Evolutionary conservation across 37 sponge, comb jelly and placozoan genomes (phyloP).

Genomic region (Diacarnus erythraeanus): DNA sequence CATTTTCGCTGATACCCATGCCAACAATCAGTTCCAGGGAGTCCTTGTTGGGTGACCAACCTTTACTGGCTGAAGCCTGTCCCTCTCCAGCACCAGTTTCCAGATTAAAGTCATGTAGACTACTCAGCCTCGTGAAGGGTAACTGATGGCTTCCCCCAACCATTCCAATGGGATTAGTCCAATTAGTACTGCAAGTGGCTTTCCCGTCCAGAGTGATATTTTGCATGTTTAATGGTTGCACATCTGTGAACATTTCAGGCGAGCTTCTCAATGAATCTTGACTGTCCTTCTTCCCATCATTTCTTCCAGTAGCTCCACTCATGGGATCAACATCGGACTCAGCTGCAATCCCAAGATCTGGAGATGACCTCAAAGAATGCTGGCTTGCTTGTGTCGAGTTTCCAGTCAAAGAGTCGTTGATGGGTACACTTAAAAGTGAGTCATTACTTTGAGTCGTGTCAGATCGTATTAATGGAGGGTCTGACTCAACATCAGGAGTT

Average conservation of each 20-base stretch:
- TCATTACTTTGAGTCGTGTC: slow-evolving; percentile 16
- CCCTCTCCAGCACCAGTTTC: neutral
- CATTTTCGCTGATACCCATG: slow-evolving; percentile 80
- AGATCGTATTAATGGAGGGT: neutral
- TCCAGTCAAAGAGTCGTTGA: neutral
- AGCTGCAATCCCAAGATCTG: slow-evolving; percentile 24
- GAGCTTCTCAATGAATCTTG: neutral
- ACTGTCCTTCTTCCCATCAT: neutral
- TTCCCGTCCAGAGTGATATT: slow-evolving; percentile 10
- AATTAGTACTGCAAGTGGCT: neutral
- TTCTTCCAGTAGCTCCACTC: neutral
- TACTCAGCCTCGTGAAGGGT: slow-evolving; percentile 22
- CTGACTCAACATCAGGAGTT: neutral
- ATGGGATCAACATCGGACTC: slow-evolving; percentile 8
- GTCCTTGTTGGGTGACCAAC: slow-evolving; percentile 36
- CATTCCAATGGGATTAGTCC: neutral
- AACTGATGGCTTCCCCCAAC: neutral
- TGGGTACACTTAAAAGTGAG: neutral
- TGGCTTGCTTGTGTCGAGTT: slow-evolving; percentile 2
- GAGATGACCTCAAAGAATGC: neutral
- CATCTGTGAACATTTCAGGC: neutral
- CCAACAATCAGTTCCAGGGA: slow-evolving; percentile 46
- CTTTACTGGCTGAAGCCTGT: neutral
- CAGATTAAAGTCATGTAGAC: slow-evolving; percentile 1
- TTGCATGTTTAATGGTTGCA: neutral